Evolutionary conservation across 2,113 vertebrate species (phyloP).

Genomic region (Podarcis raffonei): DNA sequence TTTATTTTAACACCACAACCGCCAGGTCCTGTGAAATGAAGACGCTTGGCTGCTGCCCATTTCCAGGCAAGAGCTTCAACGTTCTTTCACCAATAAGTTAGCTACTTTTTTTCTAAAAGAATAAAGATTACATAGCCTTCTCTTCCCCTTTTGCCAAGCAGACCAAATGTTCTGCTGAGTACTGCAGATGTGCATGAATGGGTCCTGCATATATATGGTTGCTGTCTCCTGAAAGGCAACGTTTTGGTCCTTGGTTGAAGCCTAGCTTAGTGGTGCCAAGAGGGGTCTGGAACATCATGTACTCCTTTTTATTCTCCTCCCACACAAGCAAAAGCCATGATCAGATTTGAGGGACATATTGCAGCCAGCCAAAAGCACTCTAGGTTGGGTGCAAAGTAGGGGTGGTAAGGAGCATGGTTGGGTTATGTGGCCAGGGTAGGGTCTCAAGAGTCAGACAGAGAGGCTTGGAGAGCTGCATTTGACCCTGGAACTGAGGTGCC

Average conservation of each 20-base stretch:
- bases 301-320: too few species aligned
- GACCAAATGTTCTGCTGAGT: too few species aligned
- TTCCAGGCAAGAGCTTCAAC: constrained; percentile 23
- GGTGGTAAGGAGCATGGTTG: too few species aligned
- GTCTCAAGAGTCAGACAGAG: too few species aligned
- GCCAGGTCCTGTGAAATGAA: background rate
- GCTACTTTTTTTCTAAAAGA: background rate
- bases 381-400: too few species aligned
- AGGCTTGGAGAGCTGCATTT: too few species aligned
- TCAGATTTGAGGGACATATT: too few species aligned
- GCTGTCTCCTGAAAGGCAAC: background rate
- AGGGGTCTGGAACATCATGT: too few species aligned
- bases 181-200: background rate
- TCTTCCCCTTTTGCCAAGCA: background rate
- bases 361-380: too few species aligned
- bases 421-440: too few species aligned
- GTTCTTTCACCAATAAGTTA: background rate
- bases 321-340: too few species aligned
- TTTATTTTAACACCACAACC: background rate
- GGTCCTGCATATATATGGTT: background rate
- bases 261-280: background rate
- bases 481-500: too few species aligned
- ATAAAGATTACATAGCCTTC: background rate
- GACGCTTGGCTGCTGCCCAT: accelerated
- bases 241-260: background rate